phyloP scores from a whole-genome alignment of 1,140 invertebrate genomes.

The Aphis craccivora region DNA sequence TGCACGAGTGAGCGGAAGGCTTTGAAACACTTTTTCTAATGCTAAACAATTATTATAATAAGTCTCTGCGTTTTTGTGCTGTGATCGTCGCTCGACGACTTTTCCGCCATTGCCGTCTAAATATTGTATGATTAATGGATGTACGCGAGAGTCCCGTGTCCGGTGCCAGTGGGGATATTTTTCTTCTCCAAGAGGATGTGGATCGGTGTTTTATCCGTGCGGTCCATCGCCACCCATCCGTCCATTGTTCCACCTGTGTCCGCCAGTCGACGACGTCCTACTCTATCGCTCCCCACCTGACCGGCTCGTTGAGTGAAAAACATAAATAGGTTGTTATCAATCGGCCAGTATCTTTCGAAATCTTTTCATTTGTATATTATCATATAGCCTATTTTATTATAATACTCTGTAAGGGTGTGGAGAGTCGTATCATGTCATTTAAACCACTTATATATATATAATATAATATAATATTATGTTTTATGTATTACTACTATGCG shows the following conservation, averaged over 20 bases:
- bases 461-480: too few species aligned
- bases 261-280: neutral
- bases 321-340: neutral
- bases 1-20: too few species aligned
- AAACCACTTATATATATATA: too few species aligned
- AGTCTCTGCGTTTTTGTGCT: conserved; percentile 6
- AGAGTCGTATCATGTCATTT: neutral
- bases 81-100: neutral
- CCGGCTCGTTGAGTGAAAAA: conserved; percentile 5
- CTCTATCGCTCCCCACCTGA: neutral
- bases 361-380: neutral
- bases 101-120: neutral
- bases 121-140: conserved; percentile 40
- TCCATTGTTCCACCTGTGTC: neutral
- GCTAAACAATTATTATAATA: neutral
- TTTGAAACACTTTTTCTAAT: neutral
- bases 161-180: neutral
- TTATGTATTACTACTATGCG: too few species aligned
- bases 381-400: neutral
- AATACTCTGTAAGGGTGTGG: too few species aligned
- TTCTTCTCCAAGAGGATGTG: neutral
- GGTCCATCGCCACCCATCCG: neutral
- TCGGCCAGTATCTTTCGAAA: neutral
- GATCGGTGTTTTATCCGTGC: conserved; percentile 15
- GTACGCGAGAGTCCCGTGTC: neutral